These are phyloP conservation scores for Sylvicola cinctus DNA, from an alignment of 2,888 invertebrate species.

Conservation along the genomic window DNA sequence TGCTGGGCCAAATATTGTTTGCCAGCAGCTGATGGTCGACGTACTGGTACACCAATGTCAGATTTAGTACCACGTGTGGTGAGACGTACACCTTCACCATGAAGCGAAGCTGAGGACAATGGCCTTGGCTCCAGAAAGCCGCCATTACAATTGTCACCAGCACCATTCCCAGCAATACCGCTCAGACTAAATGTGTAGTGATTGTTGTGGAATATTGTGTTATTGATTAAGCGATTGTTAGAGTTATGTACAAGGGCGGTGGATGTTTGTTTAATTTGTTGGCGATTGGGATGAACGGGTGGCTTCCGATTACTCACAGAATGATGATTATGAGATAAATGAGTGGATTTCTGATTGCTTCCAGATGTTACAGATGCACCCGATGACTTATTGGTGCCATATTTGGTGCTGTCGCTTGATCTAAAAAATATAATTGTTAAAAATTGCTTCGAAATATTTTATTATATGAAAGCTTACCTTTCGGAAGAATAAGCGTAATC, in stretches of 20 bases:
- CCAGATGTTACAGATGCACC: constrained; percentile 22
- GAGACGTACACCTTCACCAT: constrained; percentile 11
- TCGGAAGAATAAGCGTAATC: constrained; percentile 51
- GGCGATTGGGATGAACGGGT: constrained; percentile 14
- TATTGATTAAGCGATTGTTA: constrained; percentile 17
- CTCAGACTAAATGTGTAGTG: constrained; percentile 25
- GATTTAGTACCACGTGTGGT: constrained; percentile 20
- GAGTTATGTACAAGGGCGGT: constrained; percentile 11
- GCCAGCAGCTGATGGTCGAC: constrained; percentile 11
- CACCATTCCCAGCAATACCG: constrained; percentile 8
- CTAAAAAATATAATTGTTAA: constrained; percentile 11
- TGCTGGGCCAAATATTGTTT: too few species aligned
- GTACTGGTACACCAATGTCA: constrained; percentile 22
- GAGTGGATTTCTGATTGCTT: constrained; percentile 21
- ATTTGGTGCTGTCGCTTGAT: constrained; percentile 38
- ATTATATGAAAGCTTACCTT: constrained; percentile 29
- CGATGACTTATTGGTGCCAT: constrained; percentile 27
- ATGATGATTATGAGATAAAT: constrained; percentile 6
- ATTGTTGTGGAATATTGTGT: constrained; percentile 26
- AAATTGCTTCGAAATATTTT: too few species aligned
- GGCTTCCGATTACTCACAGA: constrained; percentile 12
- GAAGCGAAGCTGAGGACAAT: constrained; percentile 12
- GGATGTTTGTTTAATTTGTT: constrained; percentile 15
- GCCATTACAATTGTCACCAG: constrained; percentile 7
- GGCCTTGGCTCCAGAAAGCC: constrained; percentile 11